Evolutionary conservation across 2,888 invertebrate genomes (phyloP).

Genomic region (Steinernema scapterisci): DNA sequence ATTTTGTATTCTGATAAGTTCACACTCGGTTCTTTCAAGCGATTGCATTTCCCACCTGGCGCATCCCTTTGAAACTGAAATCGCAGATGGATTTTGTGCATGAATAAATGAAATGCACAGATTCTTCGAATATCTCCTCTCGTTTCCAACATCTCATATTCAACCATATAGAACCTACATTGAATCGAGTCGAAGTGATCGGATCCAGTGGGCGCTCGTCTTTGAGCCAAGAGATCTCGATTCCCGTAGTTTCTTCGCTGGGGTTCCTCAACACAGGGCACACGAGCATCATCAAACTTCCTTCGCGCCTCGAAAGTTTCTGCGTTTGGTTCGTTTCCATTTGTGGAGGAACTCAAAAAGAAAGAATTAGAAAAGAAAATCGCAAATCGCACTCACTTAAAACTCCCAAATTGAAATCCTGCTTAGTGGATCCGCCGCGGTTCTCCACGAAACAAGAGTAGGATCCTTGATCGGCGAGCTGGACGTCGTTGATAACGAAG

Average conservation of each 20-base stretch:
- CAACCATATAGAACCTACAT: conserved; percentile 27
- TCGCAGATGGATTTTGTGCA: conserved; percentile 31
- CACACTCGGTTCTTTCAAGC: conserved; percentile 25
- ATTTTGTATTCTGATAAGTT: too few species aligned
- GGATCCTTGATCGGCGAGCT: conserved; percentile 72
- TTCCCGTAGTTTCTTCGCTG: conserved; percentile 46
- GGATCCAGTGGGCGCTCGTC: conserved; percentile 72
- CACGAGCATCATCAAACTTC: conserved; percentile 71
- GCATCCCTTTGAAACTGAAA: not conserved
- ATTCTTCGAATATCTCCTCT: too few species aligned
- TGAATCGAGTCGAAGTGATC: conserved; percentile 4
- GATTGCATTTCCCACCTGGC: conserved; percentile 13
- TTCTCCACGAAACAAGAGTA: conserved; percentile 74
- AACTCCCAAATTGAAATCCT: conserved; percentile 73
- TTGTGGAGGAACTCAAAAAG: conserved; percentile 62
- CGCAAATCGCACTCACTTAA: conserved; percentile 71
- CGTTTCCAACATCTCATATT: too few species aligned
- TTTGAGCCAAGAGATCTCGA: conserved; percentile 68
- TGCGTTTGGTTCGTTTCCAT: conserved; percentile 54
- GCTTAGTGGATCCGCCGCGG: conserved; percentile 71
- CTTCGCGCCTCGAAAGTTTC: conserved; percentile 69
- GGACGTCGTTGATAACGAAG: conserved; percentile 58
- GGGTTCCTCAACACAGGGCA: conserved; percentile 70
- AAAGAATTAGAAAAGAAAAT: too few species aligned
- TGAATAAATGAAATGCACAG: conserved; percentile 37